Conservation (phyloP, 2,888 invertebrate genomes). For the Thelaira solivaga region DNA sequence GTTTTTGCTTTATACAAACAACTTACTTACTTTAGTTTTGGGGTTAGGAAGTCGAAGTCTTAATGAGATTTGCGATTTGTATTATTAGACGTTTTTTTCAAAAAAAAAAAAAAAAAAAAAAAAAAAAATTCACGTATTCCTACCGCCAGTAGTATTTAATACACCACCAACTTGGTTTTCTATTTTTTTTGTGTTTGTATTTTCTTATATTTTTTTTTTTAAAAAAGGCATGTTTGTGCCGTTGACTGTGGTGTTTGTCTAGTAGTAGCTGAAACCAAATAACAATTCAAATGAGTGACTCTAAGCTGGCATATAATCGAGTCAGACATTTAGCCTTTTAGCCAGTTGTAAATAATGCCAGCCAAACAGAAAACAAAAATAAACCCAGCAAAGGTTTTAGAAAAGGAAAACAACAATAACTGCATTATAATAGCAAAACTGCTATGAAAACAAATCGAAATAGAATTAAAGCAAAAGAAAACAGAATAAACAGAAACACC, state of each 20-base stretch:
- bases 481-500: too few species aligned
- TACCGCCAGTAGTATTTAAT: conserved; percentile 50
- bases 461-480: not conserved
- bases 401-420: conserved; percentile 2
- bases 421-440: not conserved
- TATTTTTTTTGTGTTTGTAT: conserved; percentile 8
- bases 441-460: conserved; percentile 18
- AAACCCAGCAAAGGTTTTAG: conserved; percentile 14
- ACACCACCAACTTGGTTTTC: conserved; percentile 48
- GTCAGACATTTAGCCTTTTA: conserved; percentile 62
- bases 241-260: not conserved
- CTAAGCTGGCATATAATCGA: conserved; percentile 56
- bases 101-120: not conserved
- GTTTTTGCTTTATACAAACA: not conserved
- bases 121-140: not conserved
- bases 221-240: conserved; percentile 39
- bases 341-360: conserved; percentile 59
- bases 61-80: conserved; percentile 60
- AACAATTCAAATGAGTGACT: conserved; percentile 58
- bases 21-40: conserved; percentile 42
- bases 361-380: conserved; percentile 14
- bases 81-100: not conserved
- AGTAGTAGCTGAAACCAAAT: conserved; percentile 26
- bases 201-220: not conserved
- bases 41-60: conserved; percentile 60